Conservation (phyloP, 2,113 vertebrate species). For the Ophthalmolycus amberensis region DNA sequence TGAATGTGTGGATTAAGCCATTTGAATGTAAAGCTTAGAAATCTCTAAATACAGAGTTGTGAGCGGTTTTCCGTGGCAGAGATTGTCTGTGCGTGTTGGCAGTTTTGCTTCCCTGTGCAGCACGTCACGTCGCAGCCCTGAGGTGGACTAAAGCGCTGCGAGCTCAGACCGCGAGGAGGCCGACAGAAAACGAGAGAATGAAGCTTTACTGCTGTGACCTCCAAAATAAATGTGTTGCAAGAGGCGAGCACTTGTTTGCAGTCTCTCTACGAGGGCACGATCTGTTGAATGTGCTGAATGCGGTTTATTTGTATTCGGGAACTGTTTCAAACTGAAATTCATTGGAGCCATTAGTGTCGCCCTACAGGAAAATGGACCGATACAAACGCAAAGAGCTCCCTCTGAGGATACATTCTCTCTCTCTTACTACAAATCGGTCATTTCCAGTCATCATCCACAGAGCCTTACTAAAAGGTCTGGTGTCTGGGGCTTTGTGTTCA, state of each 20-base stretch:
- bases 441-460: constrained; percentile 35
- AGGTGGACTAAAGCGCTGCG: constrained; percentile 12
- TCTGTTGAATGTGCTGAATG: constrained; percentile 39
- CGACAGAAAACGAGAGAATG: constrained; percentile 16
- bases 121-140: not conserved
- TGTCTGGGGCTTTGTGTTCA: constrained; percentile 9
- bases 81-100: not conserved
- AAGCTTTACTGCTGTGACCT: constrained; percentile 36
- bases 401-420: not conserved
- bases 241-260: constrained; percentile 14
- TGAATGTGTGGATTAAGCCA: not conserved
- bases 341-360: constrained; percentile 42
- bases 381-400: not conserved
- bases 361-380: constrained; percentile 53
- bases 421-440: constrained; percentile 14
- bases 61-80: not conserved
- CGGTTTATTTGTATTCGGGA: constrained; percentile 25
- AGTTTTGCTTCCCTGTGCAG: not conserved
- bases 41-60: not conserved
- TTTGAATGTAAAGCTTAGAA: not conserved
- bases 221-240: not conserved
- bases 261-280: not conserved
- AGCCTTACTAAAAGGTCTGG: constrained; percentile 17
- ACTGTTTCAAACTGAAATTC: constrained; percentile 40
- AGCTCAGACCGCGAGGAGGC: not conserved